Evolutionary conservation across 35 echinoderm and acorn worm genomes (phyloP).

Genomic region (Stichopus chloronotus): DNA sequence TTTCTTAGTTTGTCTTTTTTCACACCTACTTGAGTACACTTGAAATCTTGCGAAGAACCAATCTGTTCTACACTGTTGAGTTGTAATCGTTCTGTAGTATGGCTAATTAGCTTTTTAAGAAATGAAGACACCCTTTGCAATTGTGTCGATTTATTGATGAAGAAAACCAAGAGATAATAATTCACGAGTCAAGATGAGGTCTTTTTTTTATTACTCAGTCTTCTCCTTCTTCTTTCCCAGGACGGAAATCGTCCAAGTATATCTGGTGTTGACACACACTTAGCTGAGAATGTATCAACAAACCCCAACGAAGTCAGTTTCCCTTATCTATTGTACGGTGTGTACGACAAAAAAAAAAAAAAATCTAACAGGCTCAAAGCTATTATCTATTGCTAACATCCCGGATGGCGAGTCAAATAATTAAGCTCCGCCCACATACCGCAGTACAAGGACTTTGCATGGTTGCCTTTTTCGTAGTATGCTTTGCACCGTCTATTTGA

Average conservation of each 20-base stretch:
- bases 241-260: slow-evolving; percentile 29
- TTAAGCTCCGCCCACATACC: slow-evolving; percentile 16
- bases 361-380: background rate
- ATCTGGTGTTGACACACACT: slow-evolving; percentile 45
- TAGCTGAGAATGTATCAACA: slow-evolving; percentile 27
- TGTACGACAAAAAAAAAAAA: background rate
- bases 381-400: slow-evolving; percentile 15
- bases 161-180: slow-evolving; percentile 1
- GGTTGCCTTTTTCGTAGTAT: background rate
- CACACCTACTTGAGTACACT: background rate
- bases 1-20: background rate
- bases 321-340: background rate
- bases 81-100: background rate
- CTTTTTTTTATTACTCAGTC: background rate
- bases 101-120: background rate
- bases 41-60: background rate
- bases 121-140: background rate
- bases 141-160: slow-evolving; percentile 30
- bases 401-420: background rate
- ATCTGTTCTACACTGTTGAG: background rate
- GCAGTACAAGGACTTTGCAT: background rate
- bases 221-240: background rate
- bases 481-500: background rate
- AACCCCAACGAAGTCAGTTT: slow-evolving; percentile 1
- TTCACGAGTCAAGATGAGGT: background rate